Evolutionary conservation across 2,113 vertebrate genomes (phyloP), one percentile per base, ranked within the genome.

Genomic region (Rhinogobius similis): DNA sequence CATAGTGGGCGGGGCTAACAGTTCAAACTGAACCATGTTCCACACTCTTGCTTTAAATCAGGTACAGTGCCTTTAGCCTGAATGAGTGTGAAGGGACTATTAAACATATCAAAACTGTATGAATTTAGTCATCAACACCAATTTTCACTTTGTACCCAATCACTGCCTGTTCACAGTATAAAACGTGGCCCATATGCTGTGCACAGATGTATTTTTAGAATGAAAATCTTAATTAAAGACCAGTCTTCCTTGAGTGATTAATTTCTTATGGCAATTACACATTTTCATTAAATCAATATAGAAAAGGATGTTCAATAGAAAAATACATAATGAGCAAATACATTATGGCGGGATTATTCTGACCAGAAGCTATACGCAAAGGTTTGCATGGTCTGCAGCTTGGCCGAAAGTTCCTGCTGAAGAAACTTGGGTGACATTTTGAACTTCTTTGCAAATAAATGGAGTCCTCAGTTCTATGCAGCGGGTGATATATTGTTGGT

Each of bases 201-300:
- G n/a, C 20, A 21, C n/a, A 8, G 5, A 50, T 87, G 88, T 88
- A 87, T 81, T 84, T 86, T 86, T 75, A 71, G 21, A 82, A 10
- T 81, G 70, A 83, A 75, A 68, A 82, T 88, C 76, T 86, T 89
- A 90, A 90, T 89, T 88, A 90, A 74, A 73, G 50, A 50, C 77
- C 68, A 74, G 77, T 81, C 82, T 86, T 77, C 79, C 82, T 63
- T 76, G 82, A 86, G 71, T 73, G 73, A 86, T 73, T 88, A 67
- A n/a, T 80, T 67, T 82, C 63, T 72, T 74, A 70, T 73, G 62
- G 79, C 72, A 81, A 80, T 84, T 82, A 80, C 73, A 79, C 77
- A 73, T 86, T 81, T 75, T 73, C 66, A 71, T 39, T 62, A 72
- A 77, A 83, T 90, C 87, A 72, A 88, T 86, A 83, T 26, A 52